Conservation (phyloP, 1,140 invertebrate genomes). For the Platorchestia sp. region DNA sequence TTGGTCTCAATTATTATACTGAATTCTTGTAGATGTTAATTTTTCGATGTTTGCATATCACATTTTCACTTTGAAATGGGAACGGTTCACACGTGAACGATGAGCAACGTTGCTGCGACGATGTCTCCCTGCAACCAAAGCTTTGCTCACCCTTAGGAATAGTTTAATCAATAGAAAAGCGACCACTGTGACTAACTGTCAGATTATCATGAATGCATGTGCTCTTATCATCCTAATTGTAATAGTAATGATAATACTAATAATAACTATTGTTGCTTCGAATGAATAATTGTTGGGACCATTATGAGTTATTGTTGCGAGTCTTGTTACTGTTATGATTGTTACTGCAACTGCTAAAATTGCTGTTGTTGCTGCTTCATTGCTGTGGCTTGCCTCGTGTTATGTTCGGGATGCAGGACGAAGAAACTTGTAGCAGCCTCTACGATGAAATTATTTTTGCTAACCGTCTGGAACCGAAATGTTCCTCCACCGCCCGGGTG, state of each 20-base stretch:
- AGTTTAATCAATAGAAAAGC: not conserved
- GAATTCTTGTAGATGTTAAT: not conserved
- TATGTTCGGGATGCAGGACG: not conserved
- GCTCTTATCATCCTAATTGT: not conserved
- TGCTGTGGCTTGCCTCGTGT: not conserved
- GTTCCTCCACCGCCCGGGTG: too few relatives aligned
- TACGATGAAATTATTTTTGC: too few relatives aligned
- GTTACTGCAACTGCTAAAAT: not conserved
- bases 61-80: not conserved
- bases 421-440: not conserved
- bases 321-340: slow-evolving; percentile 9
- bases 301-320: slow-evolving; percentile 1
- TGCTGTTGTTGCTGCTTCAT: not conserved
- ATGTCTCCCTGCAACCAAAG: not conserved
- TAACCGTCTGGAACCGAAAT: too few relatives aligned
- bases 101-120: not conserved
- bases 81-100: not conserved
- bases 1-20: too few relatives aligned
- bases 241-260: not conserved
- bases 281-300: slow-evolving; percentile 8
- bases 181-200: not conserved
- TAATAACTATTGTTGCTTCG: not conserved
- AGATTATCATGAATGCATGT: not conserved
- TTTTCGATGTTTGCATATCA: not conserved
- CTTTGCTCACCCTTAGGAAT: not conserved